phyloP scores from a whole-genome alignment of 2,888 invertebrate genomes.

The Cynaeus angustus region DNA sequence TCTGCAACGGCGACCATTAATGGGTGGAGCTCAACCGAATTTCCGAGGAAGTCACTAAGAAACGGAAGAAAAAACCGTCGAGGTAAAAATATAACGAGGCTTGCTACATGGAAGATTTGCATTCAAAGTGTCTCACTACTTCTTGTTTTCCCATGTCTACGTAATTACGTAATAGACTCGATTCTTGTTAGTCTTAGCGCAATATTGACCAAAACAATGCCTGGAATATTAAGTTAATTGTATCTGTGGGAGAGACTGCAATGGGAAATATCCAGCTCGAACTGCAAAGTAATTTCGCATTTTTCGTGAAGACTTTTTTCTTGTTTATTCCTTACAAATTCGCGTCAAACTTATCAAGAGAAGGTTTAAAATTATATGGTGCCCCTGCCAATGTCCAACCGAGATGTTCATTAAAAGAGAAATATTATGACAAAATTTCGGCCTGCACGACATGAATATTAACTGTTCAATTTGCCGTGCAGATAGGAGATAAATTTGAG shows the following conservation, averaged over 20 bases:
- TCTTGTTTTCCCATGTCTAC: background rate
- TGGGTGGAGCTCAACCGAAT: constrained; percentile 2
- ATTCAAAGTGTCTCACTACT: background rate
- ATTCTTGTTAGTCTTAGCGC: constrained; percentile 9
- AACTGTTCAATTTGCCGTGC: constrained; percentile 30
- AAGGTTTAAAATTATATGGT: constrained; percentile 25
- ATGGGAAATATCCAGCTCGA: constrained; percentile 3
- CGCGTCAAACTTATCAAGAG: constrained; percentile 12
- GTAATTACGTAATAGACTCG: constrained; percentile 15
- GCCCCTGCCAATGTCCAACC: constrained; percentile 20
- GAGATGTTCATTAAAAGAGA: constrained; percentile 38
- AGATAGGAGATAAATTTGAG: constrained; percentile 29
- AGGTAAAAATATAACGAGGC: background rate
- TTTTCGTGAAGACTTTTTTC: constrained; percentile 14
- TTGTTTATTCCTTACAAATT: constrained; percentile 6
- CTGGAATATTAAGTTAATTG: constrained; percentile 16
- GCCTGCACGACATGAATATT: constrained; percentile 31
- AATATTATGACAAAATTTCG: constrained; percentile 39
- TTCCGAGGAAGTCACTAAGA: background rate
- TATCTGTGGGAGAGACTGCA: constrained; percentile 29
- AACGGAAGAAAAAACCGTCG: background rate
- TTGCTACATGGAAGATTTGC: background rate
- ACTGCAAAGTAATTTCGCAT: constrained; percentile 21
- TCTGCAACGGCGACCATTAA: background rate
- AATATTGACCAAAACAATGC: constrained; percentile 35